Base-by-base conservation (phyloP, 2,797 vertebrate genomes). In the Linurgus olivaceus region DNA sequence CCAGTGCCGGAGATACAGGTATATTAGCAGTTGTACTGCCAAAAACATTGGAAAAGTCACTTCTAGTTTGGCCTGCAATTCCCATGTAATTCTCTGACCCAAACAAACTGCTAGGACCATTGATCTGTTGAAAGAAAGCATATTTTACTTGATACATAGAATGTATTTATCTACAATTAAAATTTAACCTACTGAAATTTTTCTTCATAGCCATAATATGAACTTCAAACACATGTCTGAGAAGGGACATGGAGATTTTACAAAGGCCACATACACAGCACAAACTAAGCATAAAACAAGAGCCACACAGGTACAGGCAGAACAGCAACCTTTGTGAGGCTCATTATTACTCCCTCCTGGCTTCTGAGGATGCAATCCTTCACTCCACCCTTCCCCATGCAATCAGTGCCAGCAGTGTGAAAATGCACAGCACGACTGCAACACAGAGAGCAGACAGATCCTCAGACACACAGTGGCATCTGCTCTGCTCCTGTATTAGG, bases 21-120 rank as follows among this genome's bases (percentile, higher is more conserved):
- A 96, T 59, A 66, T 96, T 97, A 80, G 96, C 86, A 91, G 97
- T 25, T 61, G 94, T 70, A 86, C 96, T 96, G 92, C 98, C 98
- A 94, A 98, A 97, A 86, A 97, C 93, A 86, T 96, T 97, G 86
- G 97, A 96, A 54, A 97, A 98, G 63, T 98, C 98, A 95, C 95
- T 98, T 82, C 98, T 97, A 67, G 98, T 97, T 54, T 98, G 98
- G 97, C 98, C 98, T 65, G 98, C 96, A 89, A 98, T 97, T 72
- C 98, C 98, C 97, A 98, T 97, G 87, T 99, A 98, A 91, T 96
- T 97, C 79, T 98, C 97, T 3, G 97, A 96, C 37, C 95, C 92
- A 97, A 98, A 99, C 8, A 98, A 98, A 83, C 96, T 97, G 47
- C 98, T 96, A 65, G 97, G 98, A 91, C 97, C 98, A 85, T 98